Evolutionary conservation across 2,888 invertebrate species (phyloP).

Genomic region (Ditylenchus weischeri): DNA sequence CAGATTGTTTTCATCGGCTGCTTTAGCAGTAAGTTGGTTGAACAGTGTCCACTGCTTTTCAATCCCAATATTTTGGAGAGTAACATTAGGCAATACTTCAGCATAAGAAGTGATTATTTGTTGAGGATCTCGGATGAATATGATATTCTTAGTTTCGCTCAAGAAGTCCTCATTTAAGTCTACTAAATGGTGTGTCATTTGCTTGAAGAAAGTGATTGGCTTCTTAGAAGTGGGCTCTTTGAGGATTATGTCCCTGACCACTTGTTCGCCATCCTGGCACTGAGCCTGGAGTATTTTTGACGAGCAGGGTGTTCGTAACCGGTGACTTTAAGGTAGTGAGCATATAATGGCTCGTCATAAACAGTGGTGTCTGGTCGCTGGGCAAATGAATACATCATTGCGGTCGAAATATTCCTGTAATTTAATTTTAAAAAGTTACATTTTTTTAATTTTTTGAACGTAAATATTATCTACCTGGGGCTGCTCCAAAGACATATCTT

Average conservation of each 20-base stretch:
- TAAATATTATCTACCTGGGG: background rate
- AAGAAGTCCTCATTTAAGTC: background rate
- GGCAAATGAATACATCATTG: slow-evolving; percentile 7
- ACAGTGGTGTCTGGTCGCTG: slow-evolving; percentile 5
- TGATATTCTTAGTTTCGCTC: background rate
- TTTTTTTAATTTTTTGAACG: too few relatives aligned
- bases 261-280: slow-evolving; percentile 6
- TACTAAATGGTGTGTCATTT: slow-evolving; percentile 8
- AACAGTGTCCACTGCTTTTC: slow-evolving; percentile 5
- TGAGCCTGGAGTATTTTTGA: background rate
- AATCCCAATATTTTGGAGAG: background rate
- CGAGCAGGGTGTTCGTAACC: slow-evolving; percentile 63
- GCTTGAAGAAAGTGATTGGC: slow-evolving; percentile 5
- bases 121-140: slow-evolving; percentile 1
- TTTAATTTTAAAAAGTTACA: too few relatives aligned
- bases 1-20: background rate
- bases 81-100: slow-evolving; percentile 5
- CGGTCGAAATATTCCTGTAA: background rate
- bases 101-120: slow-evolving; percentile 8
- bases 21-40: background rate
- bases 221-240: background rate
- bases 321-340: slow-evolving; percentile 1
- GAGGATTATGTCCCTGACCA: background rate
- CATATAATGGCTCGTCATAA: slow-evolving; percentile 3
- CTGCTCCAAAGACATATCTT: slow-evolving; percentile 7